Base-by-base conservation (phyloP, 2,888 invertebrate species). In the Drosophila stalkeri region DNA sequence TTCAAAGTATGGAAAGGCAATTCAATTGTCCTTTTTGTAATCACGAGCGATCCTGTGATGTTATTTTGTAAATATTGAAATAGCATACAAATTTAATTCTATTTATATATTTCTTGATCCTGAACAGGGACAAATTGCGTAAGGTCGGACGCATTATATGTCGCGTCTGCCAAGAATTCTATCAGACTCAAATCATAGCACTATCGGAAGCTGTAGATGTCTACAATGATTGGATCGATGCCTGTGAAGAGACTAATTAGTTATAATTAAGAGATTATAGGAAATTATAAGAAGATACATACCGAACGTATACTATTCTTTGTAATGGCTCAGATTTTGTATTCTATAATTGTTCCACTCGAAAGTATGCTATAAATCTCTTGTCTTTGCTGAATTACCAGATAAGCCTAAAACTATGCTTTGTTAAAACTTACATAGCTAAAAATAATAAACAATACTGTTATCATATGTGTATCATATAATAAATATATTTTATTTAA, bases 181-280 rank as follows among this genome's bases (percentile, higher is more conserved):
- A 97, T 93, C 98, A 99, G 92, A 98, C 99, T 0, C 96, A 96
- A 37, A 99, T 99, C 79, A 99, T 98, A 93, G 97, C 98, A 90
- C 94, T 99, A 67, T 99, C 99, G 27, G 99, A 99, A 93, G 96
- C 99, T 8, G 96, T 99, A 79, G 99, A 99, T 94, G 99, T 99
- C n/a, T 99, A 99, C 93, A 99, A 99, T 93, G 99, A 99, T 92
- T 99, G 99, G 99, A 99, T 99, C 75, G 99, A 99, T 94, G 99
- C 99, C 1, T 99, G 99, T 94, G 99, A 99, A 94, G 95, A 94
- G 7, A 16, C 7, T 2, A 60, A 60, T 49, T 41, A 49, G 6
- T 3, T 31, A 3, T 3, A 57, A 35, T 89, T n/a, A n/a, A n/a
- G 98, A 98, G 62, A 99, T 93, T 12, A 23, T 6, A 3, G 3